phyloP scores from a whole-genome alignment of 2,888 invertebrate genomes.

The Dasysyrphus albostriatus region DNA sequence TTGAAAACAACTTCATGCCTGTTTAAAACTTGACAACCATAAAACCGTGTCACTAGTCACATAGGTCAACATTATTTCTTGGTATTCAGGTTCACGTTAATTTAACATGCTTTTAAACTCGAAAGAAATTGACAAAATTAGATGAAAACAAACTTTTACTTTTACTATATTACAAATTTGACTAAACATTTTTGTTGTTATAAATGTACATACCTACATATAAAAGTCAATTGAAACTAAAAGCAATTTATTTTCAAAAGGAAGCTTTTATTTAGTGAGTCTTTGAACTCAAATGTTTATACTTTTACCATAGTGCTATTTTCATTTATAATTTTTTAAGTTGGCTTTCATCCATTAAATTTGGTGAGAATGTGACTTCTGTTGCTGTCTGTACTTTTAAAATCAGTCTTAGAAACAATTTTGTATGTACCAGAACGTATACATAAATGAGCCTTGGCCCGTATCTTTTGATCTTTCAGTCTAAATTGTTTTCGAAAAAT shows the following conservation, averaged over 20 bases:
- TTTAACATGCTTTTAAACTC: constrained; percentile 20
- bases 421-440: no score
- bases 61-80: constrained; percentile 31
- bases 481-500: no score
- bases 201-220: background rate
- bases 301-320: background rate
- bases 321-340: background rate
- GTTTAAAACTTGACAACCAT: constrained; percentile 26
- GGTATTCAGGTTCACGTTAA: constrained; percentile 4
- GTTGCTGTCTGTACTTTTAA: background rate
- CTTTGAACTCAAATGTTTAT: constrained; percentile 7
- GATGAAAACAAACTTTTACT: constrained; percentile 26
- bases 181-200: constrained; percentile 3
- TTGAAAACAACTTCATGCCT: background rate
- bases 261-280: background rate
- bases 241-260: constrained; percentile 13
- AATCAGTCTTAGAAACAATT: background rate
- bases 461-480: no score
- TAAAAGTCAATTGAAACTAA: constrained; percentile 20
- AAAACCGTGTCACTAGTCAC: constrained; percentile 34
- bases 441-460: background rate
- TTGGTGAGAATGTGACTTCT: background rate
- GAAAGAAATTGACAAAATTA: constrained; percentile 28
- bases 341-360: background rate
- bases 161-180: constrained; percentile 10